Percentiles rank a stretch among this genome's conserved stretches.
Conservation (phyloP, 2,113 vertebrate species). For the Ophthalmolycus amberensis region DNA sequence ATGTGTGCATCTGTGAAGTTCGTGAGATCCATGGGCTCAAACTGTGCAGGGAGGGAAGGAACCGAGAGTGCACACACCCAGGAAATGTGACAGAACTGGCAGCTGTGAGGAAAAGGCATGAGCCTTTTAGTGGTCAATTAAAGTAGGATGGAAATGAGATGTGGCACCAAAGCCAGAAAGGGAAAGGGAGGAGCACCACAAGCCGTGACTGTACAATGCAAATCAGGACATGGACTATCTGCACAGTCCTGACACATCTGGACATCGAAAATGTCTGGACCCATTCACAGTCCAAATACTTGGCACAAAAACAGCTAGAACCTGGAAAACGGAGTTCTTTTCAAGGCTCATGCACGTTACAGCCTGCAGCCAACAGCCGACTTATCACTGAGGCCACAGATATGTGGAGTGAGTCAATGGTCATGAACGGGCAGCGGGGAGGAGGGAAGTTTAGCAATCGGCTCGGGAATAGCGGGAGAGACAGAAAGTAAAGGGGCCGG, state of each 20-base stretch:
- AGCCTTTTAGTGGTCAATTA: conserved; percentile 44
- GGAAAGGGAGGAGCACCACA: conserved; percentile 19
- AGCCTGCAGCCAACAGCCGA: conserved; percentile 17
- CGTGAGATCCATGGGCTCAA: conserved; percentile 53
- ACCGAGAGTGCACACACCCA: conserved; percentile 46
- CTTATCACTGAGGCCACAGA: conserved; percentile 54
- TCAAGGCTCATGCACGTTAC: conserved; percentile 20
- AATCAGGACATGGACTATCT: not conserved
- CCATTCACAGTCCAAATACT: not conserved
- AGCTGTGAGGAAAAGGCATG: conserved; percentile 16
- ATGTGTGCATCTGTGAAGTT: conserved; percentile 63
- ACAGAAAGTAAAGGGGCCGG: conserved; percentile 34
- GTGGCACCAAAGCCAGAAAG: conserved; percentile 10
- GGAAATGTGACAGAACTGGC: conserved; percentile 49
- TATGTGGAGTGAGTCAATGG: conserved; percentile 48
- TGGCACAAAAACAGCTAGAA: not conserved
- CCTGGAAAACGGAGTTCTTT: conserved; percentile 20
- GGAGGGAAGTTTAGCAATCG: conserved; percentile 60
- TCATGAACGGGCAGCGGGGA: conserved; percentile 47
- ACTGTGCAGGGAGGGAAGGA: conserved; percentile 30
- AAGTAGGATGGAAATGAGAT: conserved; percentile 40
- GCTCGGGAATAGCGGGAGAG: conserved; percentile 66
- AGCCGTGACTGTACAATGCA: not conserved
- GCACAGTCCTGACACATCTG: not conserved
- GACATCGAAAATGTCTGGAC: not conserved